Percentiles rank a stretch among this genome's conserved stretches.
Conservation (phyloP, 2,797 vertebrate genomes). For the Tokudaia muenninki region DNA sequence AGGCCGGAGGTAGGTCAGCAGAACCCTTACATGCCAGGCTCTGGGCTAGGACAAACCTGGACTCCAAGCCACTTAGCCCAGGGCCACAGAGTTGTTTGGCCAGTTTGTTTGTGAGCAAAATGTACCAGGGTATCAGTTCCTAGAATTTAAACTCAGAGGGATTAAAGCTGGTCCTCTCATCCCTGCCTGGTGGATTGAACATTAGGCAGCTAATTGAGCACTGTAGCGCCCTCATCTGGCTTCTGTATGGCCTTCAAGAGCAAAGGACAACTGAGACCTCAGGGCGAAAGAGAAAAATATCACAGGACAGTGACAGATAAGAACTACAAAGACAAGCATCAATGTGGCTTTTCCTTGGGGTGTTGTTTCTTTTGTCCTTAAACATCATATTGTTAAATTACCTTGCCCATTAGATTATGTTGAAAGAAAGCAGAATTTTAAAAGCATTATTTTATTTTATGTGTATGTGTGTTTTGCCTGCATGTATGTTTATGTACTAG, state of each 20-base stretch:
- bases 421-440: background rate
- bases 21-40: background rate
- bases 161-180: background rate
- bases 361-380: slow-evolving; percentile 16
- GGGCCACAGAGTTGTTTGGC: slow-evolving; percentile 47
- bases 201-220: slow-evolving; percentile 1
- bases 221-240: background rate
- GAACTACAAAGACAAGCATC: background rate
- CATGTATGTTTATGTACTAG: background rate
- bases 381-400: background rate
- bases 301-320: slow-evolving; percentile 21
- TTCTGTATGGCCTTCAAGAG: background rate
- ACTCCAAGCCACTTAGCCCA: background rate
- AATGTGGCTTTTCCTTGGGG: background rate
- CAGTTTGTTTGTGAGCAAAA: slow-evolving; percentile 69
- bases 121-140: slow-evolving; percentile 36
- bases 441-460: background rate
- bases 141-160: slow-evolving; percentile 59
- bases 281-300: slow-evolving; percentile 22
- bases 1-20: background rate
- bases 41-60: background rate
- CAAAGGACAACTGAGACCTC: background rate
- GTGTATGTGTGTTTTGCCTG: background rate
- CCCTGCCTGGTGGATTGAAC: background rate
- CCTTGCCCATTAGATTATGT: background rate